Evolutionary conservation across 2,113 vertebrate species (phyloP).

Genomic region (Neopipo cinnamomea): DNA sequence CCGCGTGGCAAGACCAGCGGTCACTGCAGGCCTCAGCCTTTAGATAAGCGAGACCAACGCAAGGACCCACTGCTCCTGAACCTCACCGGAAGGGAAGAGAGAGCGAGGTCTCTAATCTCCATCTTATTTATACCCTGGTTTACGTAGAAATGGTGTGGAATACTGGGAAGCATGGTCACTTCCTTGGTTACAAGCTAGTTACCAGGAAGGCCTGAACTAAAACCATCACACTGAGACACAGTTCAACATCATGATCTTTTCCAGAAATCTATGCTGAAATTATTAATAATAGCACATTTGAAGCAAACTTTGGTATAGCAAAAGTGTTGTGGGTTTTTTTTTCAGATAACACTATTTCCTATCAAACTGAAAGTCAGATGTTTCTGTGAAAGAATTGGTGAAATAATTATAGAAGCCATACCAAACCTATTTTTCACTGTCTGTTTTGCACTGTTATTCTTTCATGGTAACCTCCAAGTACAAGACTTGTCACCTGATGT

Average conservation of each 20-base stretch:
- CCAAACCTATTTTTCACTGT: not conserved
- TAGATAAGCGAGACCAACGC: too few relatives aligned
- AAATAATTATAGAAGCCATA: not conserved
- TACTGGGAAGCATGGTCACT: too few relatives aligned
- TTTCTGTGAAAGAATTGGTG: not conserved
- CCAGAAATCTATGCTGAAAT: not conserved
- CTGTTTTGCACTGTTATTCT: not conserved
- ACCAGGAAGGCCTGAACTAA: too few relatives aligned
- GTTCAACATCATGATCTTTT: not conserved
- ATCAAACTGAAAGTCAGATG: not conserved
- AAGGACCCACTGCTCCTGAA: too few relatives aligned
- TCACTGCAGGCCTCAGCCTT: too few relatives aligned
- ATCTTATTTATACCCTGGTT: too few relatives aligned
- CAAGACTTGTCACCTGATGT: not conserved
- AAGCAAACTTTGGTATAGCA: not conserved
- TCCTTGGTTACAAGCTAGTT: too few relatives aligned
- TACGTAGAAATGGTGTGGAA: too few relatives aligned
- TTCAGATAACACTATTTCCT: not conserved
- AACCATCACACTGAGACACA: not conserved
- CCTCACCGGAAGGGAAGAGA: too few relatives aligned
- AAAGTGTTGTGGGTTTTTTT: fast-evolving
- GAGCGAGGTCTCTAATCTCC: too few relatives aligned
- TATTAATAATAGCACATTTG: not conserved
- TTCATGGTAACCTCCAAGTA: not conserved
- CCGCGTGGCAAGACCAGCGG: too few relatives aligned